These are phyloP conservation scores for Archivesica marissinica DNA, from an alignment of 1,140 invertebrate genomes.

Conservation along the genomic window DNA sequence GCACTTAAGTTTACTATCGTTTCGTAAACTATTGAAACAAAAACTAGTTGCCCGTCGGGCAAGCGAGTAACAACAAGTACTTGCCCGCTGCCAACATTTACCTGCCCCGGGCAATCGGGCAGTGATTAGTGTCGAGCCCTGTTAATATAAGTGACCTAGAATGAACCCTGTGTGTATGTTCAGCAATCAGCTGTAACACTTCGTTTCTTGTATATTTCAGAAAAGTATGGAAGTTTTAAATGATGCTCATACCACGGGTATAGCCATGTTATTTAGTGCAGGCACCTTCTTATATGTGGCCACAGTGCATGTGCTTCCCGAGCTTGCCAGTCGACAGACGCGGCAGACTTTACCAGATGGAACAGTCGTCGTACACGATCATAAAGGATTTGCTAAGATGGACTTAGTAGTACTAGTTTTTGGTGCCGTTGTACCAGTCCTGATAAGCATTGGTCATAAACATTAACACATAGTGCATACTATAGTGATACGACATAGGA, in stretches of 20 bases:
- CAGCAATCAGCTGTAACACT: too few relatives aligned
- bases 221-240: slow-evolving; percentile 86
- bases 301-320: slow-evolving; percentile 98
- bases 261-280: slow-evolving; percentile 99
- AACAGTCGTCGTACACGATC: slow-evolving; percentile 84
- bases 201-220: slow-evolving; percentile 74
- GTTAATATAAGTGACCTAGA: too few relatives aligned
- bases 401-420: slow-evolving; percentile 93
- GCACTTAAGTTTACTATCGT: too few relatives aligned
- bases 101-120: too few relatives aligned
- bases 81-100: too few relatives aligned
- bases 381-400: slow-evolving; percentile 88
- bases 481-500: too few relatives aligned
- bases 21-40: too few relatives aligned
- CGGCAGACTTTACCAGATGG: slow-evolving; percentile 83
- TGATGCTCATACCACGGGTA: slow-evolving; percentile 95
- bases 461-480: slow-evolving; percentile 85
- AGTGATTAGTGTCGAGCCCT: too few relatives aligned
- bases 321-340: slow-evolving; percentile 87
- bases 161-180: too few relatives aligned
- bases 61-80: too few relatives aligned
- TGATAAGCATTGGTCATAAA: slow-evolving; percentile 96
- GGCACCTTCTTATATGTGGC: slow-evolving; percentile 99
- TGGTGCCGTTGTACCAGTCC: slow-evolving; percentile 93
- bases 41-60: too few relatives aligned